Evolutionary conservation across 1,140 invertebrate genomes (phyloP).

Genomic region (Bactericera cockerelli): DNA sequence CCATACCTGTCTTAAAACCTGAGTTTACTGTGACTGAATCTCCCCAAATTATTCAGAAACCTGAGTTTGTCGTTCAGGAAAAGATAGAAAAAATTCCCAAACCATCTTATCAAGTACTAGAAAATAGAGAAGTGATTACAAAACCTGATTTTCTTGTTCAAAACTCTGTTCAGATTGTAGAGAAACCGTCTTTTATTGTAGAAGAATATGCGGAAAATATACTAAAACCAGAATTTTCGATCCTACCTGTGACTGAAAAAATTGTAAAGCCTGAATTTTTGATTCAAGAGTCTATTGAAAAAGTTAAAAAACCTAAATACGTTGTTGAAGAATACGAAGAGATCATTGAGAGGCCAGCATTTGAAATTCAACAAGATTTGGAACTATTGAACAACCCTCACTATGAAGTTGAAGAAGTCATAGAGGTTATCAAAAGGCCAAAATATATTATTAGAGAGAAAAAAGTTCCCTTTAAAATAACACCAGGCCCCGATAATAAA

Average conservation of each 20-base stretch:
- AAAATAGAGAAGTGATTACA: not conserved
- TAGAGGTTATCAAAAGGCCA: not conserved
- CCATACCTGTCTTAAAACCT: not conserved
- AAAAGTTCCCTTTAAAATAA: not conserved
- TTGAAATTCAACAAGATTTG: not conserved
- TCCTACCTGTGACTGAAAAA: not conserved
- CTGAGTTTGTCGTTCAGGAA: not conserved
- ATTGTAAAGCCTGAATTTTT: not conserved
- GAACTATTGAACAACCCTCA: not conserved
- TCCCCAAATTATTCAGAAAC: not conserved
- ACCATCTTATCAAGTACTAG: not conserved
- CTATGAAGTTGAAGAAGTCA: slow-evolving; percentile 1
- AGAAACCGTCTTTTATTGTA: not conserved
- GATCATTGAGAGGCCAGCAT: not conserved
- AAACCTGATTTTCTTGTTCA: slow-evolving; percentile 2
- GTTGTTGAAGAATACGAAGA: slow-evolving; percentile 1
- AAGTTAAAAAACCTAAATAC: slow-evolving; percentile 4
- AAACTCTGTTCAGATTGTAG: not conserved
- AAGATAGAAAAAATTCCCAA: not conserved
- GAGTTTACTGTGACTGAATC: not conserved
- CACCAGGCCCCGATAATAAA: not conserved
- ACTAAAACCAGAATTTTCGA: not conserved
- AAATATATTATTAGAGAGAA: not conserved
- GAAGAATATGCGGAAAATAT: slow-evolving; percentile 2
- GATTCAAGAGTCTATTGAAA: not conserved